Evolutionary conservation across 2,888 invertebrate genomes (phyloP).

Genomic region (Ashinkailepas kermadecensis): DNA sequence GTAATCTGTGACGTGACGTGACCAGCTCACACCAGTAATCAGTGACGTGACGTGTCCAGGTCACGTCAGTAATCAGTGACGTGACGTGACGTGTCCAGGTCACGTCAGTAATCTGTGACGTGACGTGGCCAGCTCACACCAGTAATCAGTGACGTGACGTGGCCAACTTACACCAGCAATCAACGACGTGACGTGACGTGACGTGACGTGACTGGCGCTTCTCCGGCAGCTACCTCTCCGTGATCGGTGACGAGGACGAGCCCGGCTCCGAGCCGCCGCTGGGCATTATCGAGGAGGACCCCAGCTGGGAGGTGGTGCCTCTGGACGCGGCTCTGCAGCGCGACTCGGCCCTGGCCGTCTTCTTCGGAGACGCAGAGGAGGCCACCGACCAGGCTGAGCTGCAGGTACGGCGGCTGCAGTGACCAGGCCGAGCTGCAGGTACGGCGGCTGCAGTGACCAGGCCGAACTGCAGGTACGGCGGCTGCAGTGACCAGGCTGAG

Average conservation of each 20-base stretch:
- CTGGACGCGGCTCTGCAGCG: constrained; percentile 24
- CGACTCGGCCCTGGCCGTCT: constrained; percentile 25
- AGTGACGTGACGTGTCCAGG: too few species aligned
- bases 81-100: constrained; percentile 1
- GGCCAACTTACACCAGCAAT: too few species aligned
- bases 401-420: neutral
- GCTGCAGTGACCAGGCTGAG: too few species aligned
- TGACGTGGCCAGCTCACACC: neutral
- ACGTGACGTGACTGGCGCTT: constrained; percentile 46
- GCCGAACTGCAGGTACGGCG: too few species aligned
- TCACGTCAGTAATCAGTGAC: constrained; percentile 26
- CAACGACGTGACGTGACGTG: too few species aligned
- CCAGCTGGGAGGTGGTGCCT: constrained; percentile 10
- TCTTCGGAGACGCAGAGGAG: constrained; percentile 25
- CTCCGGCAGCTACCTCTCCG: constrained; percentile 25
- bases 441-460: too few species aligned
- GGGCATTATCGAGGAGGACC: constrained; percentile 23
- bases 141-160: too few species aligned
- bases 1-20: too few species aligned
- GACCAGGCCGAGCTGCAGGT: too few species aligned
- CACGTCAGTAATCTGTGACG: too few species aligned
- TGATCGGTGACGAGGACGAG: constrained; percentile 25
- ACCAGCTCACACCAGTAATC: too few species aligned
- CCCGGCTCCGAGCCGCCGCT: neutral
- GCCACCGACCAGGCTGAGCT: constrained; percentile 24